Base-by-base conservation (phyloP, 2,888 invertebrate genomes). In the Seira musarum region DNA sequence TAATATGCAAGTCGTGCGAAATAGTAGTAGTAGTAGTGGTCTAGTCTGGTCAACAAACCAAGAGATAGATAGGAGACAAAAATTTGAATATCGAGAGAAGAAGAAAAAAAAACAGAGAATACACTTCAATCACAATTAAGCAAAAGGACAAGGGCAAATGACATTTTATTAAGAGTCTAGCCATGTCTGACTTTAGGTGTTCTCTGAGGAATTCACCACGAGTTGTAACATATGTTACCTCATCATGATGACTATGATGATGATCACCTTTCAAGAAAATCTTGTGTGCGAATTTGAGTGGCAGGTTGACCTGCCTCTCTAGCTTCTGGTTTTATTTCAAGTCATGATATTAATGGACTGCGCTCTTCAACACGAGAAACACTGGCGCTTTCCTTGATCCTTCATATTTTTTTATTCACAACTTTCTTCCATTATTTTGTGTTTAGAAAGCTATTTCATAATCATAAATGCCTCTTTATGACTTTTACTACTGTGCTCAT, bases 281-380 rank as follows among this genome's bases (percentile, higher is more conserved):
- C 57, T 25, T 66, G 78, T 79, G 79, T 73, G 79, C 73, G 73
- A 79, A 79, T 79, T 79, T 80, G 80, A 80, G 80, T 80, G 80
- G 80, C 80, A 80, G 80, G 75, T 67, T 80, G 80, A 80, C 66
- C 71, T 80, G 80, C 80, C 80, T 80, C 75, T 71, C 25, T 66
- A 65, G 75, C 80, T 80, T 80, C 80, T 75, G 75, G 80, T 80
- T 80, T 80, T 75, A 53, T 69, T 70, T 40, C 35, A 46, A 67
- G 30, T n/a, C 46, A 46, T 40, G 67, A 53, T 53, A 13, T 8
- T n/a, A 53, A 2, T 53, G 30, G 3, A 8, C 30, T 30, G 53
- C 13, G 17, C 53, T 30, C 30, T 8, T 53, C 53, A 17, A 8
- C 17, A 53, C 53, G 30, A 53, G 53, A 53, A 53, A 53, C 6